Evolutionary conservation across 2,797 vertebrate genomes (phyloP).

Genomic region (Pogonophryne albipinna): DNA sequence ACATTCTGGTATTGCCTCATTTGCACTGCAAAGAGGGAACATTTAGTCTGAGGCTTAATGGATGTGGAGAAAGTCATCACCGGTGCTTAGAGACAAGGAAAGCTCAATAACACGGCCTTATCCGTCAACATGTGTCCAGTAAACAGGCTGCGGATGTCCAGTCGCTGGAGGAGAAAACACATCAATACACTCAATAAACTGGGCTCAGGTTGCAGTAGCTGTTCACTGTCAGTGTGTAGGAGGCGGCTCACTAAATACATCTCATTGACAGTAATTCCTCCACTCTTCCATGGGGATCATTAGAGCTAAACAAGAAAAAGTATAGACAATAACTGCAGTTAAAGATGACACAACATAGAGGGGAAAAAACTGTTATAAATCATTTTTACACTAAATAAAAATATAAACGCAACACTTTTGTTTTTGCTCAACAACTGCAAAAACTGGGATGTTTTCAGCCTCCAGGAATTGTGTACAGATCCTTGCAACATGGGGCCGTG

Average conservation of each 20-base stretch:
- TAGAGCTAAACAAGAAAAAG: conserved; percentile 10
- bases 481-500: too few relatives aligned
- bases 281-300: conserved; percentile 9
- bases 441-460: too few relatives aligned
- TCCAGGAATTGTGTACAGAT: too few relatives aligned
- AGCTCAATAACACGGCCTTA: conserved; percentile 3
- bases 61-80: conserved; percentile 3
- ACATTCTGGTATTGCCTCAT: background rate
- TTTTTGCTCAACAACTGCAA: too few relatives aligned
- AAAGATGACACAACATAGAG: conserved; percentile 31
- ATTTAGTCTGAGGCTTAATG: conserved; percentile 18
- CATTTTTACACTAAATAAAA: too few relatives aligned
- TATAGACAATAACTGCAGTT: background rate
- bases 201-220: conserved; percentile 8
- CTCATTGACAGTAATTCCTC: background rate
- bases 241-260: background rate
- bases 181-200: conserved; percentile 16
- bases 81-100: background rate
- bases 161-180: conserved; percentile 40
- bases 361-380: background rate
- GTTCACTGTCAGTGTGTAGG: conserved; percentile 5
- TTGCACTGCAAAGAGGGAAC: conserved; percentile 6
- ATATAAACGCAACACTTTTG: background rate
- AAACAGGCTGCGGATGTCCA: conserved; percentile 17
- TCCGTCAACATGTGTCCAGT: conserved; percentile 17